Evolutionary conservation across 2,888 invertebrate species (phyloP).

Genomic region (Acrocyrtus sp.): DNA sequence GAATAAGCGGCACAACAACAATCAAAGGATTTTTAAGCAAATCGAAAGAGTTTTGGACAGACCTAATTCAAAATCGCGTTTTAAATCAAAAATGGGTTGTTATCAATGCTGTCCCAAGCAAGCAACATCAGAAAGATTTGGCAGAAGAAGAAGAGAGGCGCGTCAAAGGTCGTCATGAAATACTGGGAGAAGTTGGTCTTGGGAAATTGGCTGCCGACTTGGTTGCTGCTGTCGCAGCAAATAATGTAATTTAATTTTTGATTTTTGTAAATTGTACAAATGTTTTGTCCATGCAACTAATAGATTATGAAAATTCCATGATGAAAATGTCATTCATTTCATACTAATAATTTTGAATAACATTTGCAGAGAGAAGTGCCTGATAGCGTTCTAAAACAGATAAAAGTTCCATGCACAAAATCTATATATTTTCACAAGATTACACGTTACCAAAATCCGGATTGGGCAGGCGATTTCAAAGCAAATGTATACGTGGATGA

Average conservation of each 20-base stretch:
- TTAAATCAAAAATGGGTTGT: constrained; percentile 59
- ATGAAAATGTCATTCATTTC: neutral
- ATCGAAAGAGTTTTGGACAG: constrained; percentile 53
- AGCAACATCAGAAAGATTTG: constrained; percentile 69
- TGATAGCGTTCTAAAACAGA: constrained; percentile 75
- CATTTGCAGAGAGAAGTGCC: constrained; percentile 80
- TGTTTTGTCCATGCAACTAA: too few species aligned
- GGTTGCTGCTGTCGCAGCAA: constrained; percentile 77
- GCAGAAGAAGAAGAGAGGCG: constrained; percentile 79
- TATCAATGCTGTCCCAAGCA: constrained; percentile 56
- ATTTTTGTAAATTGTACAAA: neutral
- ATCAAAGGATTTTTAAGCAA: constrained; percentile 55
- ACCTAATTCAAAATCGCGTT: constrained; percentile 52
- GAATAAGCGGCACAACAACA: constrained; percentile 56
- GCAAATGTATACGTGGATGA: constrained; percentile 72
- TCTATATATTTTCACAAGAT: constrained; percentile 65
- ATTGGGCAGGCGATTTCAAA: constrained; percentile 56
- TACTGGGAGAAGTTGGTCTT: constrained; percentile 77
- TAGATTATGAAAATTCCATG: neutral
- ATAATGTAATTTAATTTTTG: constrained; percentile 71
- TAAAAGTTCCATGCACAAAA: constrained; percentile 80
- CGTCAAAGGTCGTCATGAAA: constrained; percentile 74
- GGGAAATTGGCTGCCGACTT: constrained; percentile 72
- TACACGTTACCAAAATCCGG: constrained; percentile 53
- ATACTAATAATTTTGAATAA: constrained; percentile 9